phyloP scores from a whole-genome alignment of 2,797 vertebrate genomes.

The Lates japonicus region DNA sequence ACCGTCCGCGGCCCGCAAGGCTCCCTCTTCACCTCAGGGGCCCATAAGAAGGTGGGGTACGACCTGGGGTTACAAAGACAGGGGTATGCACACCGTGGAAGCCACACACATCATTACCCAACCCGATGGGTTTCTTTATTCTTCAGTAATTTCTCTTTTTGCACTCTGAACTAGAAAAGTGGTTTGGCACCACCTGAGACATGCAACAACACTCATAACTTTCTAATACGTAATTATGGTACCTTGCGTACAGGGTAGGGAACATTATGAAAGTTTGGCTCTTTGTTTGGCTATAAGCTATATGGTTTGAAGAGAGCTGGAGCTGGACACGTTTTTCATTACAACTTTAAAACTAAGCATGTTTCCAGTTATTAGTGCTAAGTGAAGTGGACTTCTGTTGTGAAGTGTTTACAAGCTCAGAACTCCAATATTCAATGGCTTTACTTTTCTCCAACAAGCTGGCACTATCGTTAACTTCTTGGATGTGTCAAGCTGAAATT shows the following conservation, averaged over 20 bases:
- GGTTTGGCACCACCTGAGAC: background rate
- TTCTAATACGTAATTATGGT: too few species aligned
- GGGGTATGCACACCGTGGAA: rapidly evolving
- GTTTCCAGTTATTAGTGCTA: background rate
- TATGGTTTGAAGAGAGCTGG: conserved; percentile 11
- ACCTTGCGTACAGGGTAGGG: too few species aligned
- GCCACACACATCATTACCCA: background rate
- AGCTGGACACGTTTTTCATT: background rate
- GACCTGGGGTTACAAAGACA: conserved; percentile 81
- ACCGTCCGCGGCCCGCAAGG: conserved; percentile 98
- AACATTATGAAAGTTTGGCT: background rate
- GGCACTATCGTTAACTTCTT: too few species aligned
- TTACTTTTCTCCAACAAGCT: too few species aligned
- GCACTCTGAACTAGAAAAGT: background rate
- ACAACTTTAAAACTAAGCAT: too few species aligned
- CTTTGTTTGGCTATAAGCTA: background rate
- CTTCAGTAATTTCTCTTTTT: background rate
- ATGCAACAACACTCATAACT: background rate
- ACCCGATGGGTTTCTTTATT: background rate
- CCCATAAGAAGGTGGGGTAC: conserved; percentile 99
- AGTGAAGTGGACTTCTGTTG: too few species aligned
- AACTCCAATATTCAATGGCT: too few species aligned
- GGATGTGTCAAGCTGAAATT: too few species aligned
- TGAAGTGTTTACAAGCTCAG: too few species aligned
- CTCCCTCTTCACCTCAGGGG: conserved; percentile 98